Conservation (phyloP, 2,888 invertebrate genomes). For the Spialia ferax region DNA sequence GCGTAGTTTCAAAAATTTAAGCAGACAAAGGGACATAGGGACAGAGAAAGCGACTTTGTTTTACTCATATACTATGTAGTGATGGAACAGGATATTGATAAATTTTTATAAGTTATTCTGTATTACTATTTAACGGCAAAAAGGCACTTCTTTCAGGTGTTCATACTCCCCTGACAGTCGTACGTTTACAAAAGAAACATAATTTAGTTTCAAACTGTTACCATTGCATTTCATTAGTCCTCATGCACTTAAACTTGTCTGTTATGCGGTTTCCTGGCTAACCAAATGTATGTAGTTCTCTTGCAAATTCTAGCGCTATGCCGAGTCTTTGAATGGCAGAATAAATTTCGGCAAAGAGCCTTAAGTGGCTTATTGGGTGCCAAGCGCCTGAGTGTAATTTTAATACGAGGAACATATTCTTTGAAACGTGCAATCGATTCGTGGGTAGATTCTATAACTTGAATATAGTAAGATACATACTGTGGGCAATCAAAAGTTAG, state of each 20-base stretch:
- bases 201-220: neutral
- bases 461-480: neutral
- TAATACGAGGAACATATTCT: conserved; percentile 26
- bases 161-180: too few species aligned
- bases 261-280: neutral
- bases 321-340: conserved; percentile 29
- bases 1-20: too few species aligned
- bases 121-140: too few species aligned
- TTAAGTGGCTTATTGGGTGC: conserved; percentile 28
- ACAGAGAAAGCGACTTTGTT: too few species aligned
- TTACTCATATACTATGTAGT: too few species aligned
- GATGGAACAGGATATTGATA: too few species aligned
- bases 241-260: neutral
- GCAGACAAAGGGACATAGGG: too few species aligned
- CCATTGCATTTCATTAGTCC: neutral
- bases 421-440: neutral
- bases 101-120: too few species aligned
- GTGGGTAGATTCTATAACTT: neutral
- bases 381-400: conserved; percentile 28
- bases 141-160: too few species aligned
- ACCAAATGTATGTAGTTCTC: neutral
- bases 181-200: neutral
- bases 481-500: neutral
- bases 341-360: conserved; percentile 36
- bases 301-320: conserved; percentile 2